Base-by-base conservation (phyloP, 2,888 invertebrate species). In the Orgyia antiqua region DNA sequence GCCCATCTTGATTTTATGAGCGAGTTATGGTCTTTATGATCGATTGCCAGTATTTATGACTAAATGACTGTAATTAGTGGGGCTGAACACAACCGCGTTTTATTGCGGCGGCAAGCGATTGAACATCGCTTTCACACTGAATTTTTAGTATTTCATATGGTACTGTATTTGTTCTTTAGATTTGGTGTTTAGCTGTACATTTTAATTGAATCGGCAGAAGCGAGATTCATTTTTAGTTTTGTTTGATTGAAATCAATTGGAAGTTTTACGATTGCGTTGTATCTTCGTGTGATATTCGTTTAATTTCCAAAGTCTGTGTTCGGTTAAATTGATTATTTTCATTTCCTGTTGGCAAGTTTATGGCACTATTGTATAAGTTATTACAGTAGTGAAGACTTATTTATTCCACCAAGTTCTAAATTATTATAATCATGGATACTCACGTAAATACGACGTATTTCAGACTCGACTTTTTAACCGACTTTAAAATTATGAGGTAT, bases 1-100 rank as follows among this genome's bases (percentile, higher is more conserved):
- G 52, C 42, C 46, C 42, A 40, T 42, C 41, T 47, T 44, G 38
- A 29, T 17, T 64, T 79, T 79, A 77, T 60, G 66, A 63, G 59
- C 60, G 49, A 56, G 74, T 77, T 76, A 76, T 73, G 68, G 64
- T 49, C 54, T 79, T 82, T 82, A 82, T 78, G 79, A 79, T 75
- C 66, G 66, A 79, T 77, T 76, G 68, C 65, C 68, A 59, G 63
- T 62, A 60, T 79, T 79, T 78, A 78, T 72, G 73, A 61, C 55
- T 62, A 65, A 73, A 77, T 73, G 64, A 63, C 62, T 61, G 61
- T 80, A 80, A 82, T 80, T 79, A 78, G 77, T 61, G 55, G 36
- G 44, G 59, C 68, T 68, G 59, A 63, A 66, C 60, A 45, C 47
- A 45, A 47, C 48, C 30, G 47, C 48, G 56, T 44, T 68, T 69